Evolutionary conservation across 2,888 invertebrate genomes (phyloP), one percentile per base, ranked within the genome.

Genomic region (Cyaniris semiargus): DNA sequence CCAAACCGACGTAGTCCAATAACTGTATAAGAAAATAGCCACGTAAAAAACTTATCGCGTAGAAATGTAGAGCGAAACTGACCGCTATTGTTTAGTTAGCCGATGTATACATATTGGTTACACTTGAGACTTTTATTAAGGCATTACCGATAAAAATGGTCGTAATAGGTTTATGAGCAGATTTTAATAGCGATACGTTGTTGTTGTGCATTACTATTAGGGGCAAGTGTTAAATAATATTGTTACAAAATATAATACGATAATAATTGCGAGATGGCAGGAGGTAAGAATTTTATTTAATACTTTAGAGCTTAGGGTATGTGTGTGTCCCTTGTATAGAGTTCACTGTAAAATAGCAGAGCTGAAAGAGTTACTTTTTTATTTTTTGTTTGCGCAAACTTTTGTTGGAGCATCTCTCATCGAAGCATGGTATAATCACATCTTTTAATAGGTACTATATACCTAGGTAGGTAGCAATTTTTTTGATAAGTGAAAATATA

Each of bases 51-150:
- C 90, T 87, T 87, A 85, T 88, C 90, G 88, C 91, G 86, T 87
- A 88, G 91, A 92, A 93, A 93, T 92, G 89, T 93, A 84, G 89
- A 92, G 87, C 89, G 89, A 90, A 91, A 94, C 94, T 94, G 94
- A 89, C 89, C 85, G 85, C 88, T 87, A 93, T 92, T 94, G 94
- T 94, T 94, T 94, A 90, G 93, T 92, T 93, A 89, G 90, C 92
- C 94, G 94, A 93, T 94, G 94, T 94, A 94, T 94, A 94, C 93
- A 92, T 90, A 89, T 93, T 90, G 92, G 93, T 93, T 94, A 93
- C 94, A 94, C 88, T 92, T 89, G 89, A 84, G 92, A 88, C 90
- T 92, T 93, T 93, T 93, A 93, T 93, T 92, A 90, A 93, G 88
- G 90, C 92, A 93, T 93, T 94, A 92, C 89, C 90, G 93, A 94